Evolutionary conservation across 2,113 vertebrate genomes (phyloP).

Genomic region (Psittacula cyanocephala): DNA sequence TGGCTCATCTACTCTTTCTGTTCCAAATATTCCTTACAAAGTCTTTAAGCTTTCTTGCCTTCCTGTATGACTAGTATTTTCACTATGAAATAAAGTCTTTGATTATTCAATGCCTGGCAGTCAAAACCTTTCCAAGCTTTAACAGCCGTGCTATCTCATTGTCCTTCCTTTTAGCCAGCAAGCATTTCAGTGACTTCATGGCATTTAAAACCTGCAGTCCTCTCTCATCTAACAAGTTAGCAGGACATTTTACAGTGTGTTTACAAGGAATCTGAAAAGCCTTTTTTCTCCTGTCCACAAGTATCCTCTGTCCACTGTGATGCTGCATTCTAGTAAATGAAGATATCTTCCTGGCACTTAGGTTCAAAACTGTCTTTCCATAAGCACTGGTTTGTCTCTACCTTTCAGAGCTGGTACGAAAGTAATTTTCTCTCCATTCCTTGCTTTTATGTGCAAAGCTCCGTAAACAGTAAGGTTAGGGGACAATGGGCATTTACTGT

Average conservation of each 20-base stretch:
- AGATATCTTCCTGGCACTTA: background rate
- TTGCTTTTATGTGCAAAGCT: background rate
- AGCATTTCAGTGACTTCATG: background rate
- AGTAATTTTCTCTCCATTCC: background rate
- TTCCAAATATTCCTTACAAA: conserved; percentile 47
- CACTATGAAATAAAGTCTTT: conserved; percentile 11
- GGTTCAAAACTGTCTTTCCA: background rate
- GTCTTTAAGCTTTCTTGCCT: conserved; percentile 38
- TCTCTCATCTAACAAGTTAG: background rate
- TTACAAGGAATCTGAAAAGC: background rate
- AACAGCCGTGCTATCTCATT: conserved; percentile 9
- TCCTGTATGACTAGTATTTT: background rate
- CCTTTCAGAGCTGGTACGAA: background rate
- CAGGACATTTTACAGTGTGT: background rate
- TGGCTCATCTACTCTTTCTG: conserved; percentile 51
- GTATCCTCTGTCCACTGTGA: background rate
- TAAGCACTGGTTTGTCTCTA: background rate
- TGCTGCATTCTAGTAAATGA: background rate
- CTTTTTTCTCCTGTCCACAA: background rate
- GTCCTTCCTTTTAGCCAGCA: background rate
- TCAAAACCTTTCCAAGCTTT: conserved; percentile 3
- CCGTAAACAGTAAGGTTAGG: background rate
- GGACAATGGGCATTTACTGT: background rate
- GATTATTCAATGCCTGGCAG: conserved; percentile 27
- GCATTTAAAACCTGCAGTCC: background rate